Evolutionary conservation across 2,888 invertebrate genomes (phyloP), one percentile per base, ranked within the genome.

Genomic region (Pseudococcus jackbeardsleyi): DNA sequence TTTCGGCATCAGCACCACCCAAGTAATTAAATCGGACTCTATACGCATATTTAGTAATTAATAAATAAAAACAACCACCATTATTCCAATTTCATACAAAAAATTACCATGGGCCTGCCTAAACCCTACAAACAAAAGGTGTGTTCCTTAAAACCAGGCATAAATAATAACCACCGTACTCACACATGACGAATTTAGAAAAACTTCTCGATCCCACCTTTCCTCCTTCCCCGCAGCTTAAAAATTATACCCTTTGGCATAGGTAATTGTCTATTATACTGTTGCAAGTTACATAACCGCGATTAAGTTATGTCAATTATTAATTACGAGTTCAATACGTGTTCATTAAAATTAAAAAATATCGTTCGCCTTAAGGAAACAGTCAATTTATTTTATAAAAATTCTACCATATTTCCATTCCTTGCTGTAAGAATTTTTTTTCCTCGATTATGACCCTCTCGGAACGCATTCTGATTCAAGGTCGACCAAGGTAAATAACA

Each of bases 241-340:
- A 54, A 54, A 54, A 54, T 54, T 17, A 54, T 54, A 54, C 54
- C 54, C n/a, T 54, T 54, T n/a, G 54, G 17, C 8, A n/a, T 54
- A 54, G 17, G 54, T 54, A 54, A 54, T 54, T 54, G 54, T 54
- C n/a, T 54, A 50, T 50, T 50, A 50, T 50, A 50, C 48, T 50
- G 48, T 50, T 54, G 4, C 54, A 54, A 54, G 54, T 54, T 54
- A 54, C 54, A 15, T 54, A 54, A 54, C 54, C n/a, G 54, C 5
- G 42, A 54, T 54, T n/a, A n/a, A 54, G 54, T 54, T 54, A 50
- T 50, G 48, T 50, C 48, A 54, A 54, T 15, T n/a, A 54, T 54
- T 54, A 54, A 54, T 54, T 54, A 54, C 54, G n/a, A n/a, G 54
- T 54, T 54, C n/a, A n/a, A 54, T 54, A 54, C n/a, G 48, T 50